A percentile compares a stretch with the other conserved stretches of the same genome.
Evolutionary conservation across 2,797 vertebrate genomes (phyloP).

Genomic region (Setipinna tenuifilis): DNA sequence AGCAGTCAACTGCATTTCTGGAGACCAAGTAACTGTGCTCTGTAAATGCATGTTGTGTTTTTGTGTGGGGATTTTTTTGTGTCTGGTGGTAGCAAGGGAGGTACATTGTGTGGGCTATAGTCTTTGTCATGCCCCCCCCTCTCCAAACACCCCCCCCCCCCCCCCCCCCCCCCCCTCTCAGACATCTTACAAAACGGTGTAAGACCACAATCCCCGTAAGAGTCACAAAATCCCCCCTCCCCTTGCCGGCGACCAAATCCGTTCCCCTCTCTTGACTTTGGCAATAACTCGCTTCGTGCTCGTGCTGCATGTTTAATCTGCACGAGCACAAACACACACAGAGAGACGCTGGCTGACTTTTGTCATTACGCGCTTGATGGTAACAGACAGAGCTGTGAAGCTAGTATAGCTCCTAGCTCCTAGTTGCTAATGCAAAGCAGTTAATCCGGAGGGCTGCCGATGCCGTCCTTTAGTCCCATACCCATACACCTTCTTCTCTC

Average conservation of each 20-base stretch:
- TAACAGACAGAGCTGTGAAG: no score
- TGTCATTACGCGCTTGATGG: slow-evolving; percentile 1
- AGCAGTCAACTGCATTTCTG: not conserved
- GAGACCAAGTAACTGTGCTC: slow-evolving; percentile 25
- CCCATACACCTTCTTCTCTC: not conserved
- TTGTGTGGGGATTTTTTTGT: not conserved
- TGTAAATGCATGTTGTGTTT: slow-evolving; percentile 24
- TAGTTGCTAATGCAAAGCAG: not conserved
- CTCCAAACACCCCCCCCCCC: not conserved
- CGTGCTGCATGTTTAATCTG: not conserved
- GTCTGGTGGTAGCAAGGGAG: not conserved
- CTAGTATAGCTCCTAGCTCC: no score
- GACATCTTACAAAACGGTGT: not conserved
- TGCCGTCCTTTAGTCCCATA: not conserved
- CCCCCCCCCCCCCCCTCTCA: not conserved
- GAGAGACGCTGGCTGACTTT: slow-evolving; percentile 7
- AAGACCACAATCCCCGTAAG: not conserved
- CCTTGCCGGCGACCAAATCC: not conserved
- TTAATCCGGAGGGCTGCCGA: not conserved
- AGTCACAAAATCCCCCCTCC: not conserved
- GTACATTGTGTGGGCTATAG: not conserved
- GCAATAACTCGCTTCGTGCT: slow-evolving; percentile 18
- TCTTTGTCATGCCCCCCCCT: not conserved
- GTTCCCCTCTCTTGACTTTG: slow-evolving; percentile 5
- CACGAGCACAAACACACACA: not conserved